phyloP scores from a whole-genome alignment of 2,888 invertebrate genomes.

The Tetropium fuscum region DNA sequence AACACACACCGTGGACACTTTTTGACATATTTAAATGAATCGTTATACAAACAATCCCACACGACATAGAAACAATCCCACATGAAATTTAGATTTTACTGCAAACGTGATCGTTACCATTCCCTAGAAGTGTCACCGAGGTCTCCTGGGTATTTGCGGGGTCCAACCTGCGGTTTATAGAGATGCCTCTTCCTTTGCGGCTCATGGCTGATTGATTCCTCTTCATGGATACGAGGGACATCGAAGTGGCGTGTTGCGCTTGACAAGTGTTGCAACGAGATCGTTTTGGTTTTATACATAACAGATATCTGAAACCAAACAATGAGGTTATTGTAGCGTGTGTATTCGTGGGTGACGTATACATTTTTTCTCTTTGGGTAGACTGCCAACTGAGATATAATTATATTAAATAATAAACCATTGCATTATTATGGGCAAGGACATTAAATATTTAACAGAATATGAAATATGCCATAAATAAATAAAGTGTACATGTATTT shows the following conservation, averaged over 20 bases:
- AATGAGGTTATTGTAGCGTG: too few species aligned
- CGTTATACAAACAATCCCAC: too few species aligned
- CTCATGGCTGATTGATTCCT: constrained; percentile 57
- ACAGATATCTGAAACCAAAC: constrained; percentile 56
- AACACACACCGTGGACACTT: too few species aligned
- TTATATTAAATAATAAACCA: too few species aligned
- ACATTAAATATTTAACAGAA: too few species aligned
- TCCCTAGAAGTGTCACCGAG: constrained; percentile 61
- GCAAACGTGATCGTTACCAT: constrained; percentile 52
- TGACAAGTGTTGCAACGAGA: constrained; percentile 62
- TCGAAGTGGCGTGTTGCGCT: constrained; percentile 60
- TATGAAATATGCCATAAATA: too few species aligned
- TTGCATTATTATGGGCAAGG: too few species aligned
- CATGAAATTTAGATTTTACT: constrained; percentile 25
- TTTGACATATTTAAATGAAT: too few species aligned
- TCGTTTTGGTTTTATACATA: constrained; percentile 58
- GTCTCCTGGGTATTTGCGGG: constrained; percentile 58
- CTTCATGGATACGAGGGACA: constrained; percentile 61
- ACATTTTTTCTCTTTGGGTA: too few species aligned
- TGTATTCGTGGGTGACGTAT: too few species aligned
- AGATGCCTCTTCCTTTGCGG: constrained; percentile 45
- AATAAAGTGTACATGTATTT: too few species aligned
- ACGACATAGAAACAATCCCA: not conserved
- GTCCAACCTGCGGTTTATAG: constrained; percentile 50
- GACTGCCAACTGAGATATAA: too few species aligned